phyloP scores from a whole-genome alignment of 2,888 invertebrate genomes.

The Nymphalis polychloros region DNA sequence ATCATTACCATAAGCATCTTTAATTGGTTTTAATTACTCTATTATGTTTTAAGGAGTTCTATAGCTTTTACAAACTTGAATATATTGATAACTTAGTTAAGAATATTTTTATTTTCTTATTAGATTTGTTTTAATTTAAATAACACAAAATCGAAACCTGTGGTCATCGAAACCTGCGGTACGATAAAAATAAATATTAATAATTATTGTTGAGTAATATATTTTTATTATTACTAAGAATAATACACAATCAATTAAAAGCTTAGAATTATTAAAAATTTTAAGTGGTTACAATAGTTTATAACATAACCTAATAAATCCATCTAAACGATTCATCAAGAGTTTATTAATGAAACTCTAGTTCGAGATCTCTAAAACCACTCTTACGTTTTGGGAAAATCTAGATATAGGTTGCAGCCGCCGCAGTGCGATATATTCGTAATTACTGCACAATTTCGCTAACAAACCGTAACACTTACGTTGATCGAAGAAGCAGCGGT shows the following conservation, averaged over 20 bases:
- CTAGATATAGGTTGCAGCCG: slow-evolving; percentile 33
- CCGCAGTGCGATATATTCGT: slow-evolving; percentile 36
- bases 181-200: not conserved
- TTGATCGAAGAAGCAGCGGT: slow-evolving; percentile 82
- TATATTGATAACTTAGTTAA: too few relatives aligned
- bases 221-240: too few relatives aligned
- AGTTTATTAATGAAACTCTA: slow-evolving; percentile 8
- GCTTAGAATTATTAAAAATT: not conserved
- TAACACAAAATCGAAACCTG: not conserved
- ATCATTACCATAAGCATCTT: slow-evolving; percentile 15
- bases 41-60: too few relatives aligned
- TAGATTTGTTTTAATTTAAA: not conserved
- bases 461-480: slow-evolving; percentile 66
- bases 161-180: too few relatives aligned
- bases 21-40: slow-evolving; percentile 22
- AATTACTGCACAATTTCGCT: slow-evolving; percentile 48
- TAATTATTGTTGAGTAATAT: not conserved
- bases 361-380: slow-evolving; percentile 10
- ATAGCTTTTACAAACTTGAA: too few relatives aligned
- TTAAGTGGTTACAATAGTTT: not conserved
- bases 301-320: not conserved
- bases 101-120: not conserved
- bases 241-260: too few relatives aligned
- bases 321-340: not conserved
- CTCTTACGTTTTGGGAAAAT: slow-evolving; percentile 11